Base-by-base conservation (phyloP, 1,140 invertebrate species). In the Lanistes nyassanus region DNA sequence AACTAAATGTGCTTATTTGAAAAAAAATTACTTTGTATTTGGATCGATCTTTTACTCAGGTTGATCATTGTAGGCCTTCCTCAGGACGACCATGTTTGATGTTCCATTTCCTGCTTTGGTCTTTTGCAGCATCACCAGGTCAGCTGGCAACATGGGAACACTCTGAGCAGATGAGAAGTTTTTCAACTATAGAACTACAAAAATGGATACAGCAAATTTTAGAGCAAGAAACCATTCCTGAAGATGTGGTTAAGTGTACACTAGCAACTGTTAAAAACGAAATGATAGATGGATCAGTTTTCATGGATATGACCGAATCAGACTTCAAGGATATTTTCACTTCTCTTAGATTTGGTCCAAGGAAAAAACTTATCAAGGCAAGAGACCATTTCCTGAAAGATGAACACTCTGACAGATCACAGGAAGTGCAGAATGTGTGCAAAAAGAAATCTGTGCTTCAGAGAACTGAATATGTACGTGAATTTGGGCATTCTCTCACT, bases 281-380 rank as follows among this genome's bases (percentile, higher is more conserved):
- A 73, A 56, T 77, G 42, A 72, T 82, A 13, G 60, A 58, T 66
- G 79, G 79, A 23, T 65, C 76, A n/a, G 69, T 78, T 21, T 82
- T 82, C 37, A 34, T 76, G 11, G 64, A 56, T 19, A 60, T 82
- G 47, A 74, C 55, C n/a, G 66, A 72, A 19, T 58, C 78, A 13
- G 76, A 82, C 42, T 75, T 79, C 19, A 72, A 74, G 34, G 37
- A 75, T 7, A 39, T 77, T 19, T 77, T 78, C 26, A 74, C 78
- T 3, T 29, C 36, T 56, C 60, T 78, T 26, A 75, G 51, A 39
- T 79, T 78, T 77, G 79, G 77, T 7, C 67, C 69, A 21, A 71
- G 67, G 42, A 37, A 73, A 31, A 77, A 64, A 7, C 66, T 82
- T 13, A 51, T 75, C 7, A 53, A 75, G 9, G 62, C 76, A 34